Base-by-base conservation (phyloP, 1,140 invertebrate species). In the Drosophila takahashii region DNA sequence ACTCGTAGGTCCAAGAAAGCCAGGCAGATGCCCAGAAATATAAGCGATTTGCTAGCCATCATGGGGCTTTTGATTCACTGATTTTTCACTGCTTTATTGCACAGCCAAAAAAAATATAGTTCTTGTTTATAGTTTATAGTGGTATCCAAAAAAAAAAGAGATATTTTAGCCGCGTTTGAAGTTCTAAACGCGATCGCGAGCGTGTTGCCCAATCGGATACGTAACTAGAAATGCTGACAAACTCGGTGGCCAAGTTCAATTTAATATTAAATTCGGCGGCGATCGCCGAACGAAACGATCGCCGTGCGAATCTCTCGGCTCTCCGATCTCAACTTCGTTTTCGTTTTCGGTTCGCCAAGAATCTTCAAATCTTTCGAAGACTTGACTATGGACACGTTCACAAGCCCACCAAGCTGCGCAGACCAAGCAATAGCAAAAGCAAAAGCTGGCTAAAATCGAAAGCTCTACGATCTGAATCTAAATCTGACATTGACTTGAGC, bases 181-280 rank as follows among this genome's bases (percentile, higher is more conserved):
- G n/a, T n/a, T n/a, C n/a, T n/a, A n/a, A n/a, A 34, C 62, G 62
- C 69, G 64, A 72, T 50, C 71, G 81, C 80, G 65, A 58, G 54
- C 52, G 79, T 87, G 62, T 89, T 89, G 79, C 83, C 76, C 79
- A 89, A 87, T 73, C 84, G 85, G 52, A 84, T 58, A 65, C 80
- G 85, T 69, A 90, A 85, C 84, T 85, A 67, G 80, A 76, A 89
- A 85, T 89, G 85, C 81, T 89, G 85, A 64, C 84, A 69, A 75
- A 62, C 51, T 77, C 74, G 48, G 44, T 81, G 62, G 81, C 74
- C 85, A 89, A 89, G 85, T 89, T 90, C 85, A 89, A 90, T 89
- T 89, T 89, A 90, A 89, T 89, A 90, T 90, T 89, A 89, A 89
- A 89, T 89, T 77, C 70, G 53, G 61, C 61, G 64, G 45, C 72